phyloP scores from a whole-genome alignment of 1,140 invertebrate species.

The Hylaeus volcanicus region DNA sequence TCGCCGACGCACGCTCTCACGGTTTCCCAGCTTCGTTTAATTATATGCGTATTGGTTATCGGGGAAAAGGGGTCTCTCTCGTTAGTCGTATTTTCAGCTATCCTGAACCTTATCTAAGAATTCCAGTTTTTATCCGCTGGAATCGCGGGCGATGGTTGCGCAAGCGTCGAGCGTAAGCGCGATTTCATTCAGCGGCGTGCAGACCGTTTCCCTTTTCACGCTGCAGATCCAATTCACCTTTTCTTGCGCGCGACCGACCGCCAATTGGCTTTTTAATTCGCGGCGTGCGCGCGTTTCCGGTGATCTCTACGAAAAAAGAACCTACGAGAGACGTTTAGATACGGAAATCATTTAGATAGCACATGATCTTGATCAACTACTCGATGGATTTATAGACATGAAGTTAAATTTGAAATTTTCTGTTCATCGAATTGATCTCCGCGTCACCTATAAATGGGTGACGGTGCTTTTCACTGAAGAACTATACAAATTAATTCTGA shows the following conservation, averaged over 20 bases:
- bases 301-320: background rate
- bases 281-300: slow-evolving; percentile 20
- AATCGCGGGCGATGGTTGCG: background rate
- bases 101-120: slow-evolving; percentile 18
- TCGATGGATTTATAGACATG: too few relatives aligned
- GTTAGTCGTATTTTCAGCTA: slow-evolving; percentile 19
- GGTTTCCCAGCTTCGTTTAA: slow-evolving; percentile 17
- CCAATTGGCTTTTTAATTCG: slow-evolving; percentile 35
- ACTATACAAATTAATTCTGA: too few relatives aligned
- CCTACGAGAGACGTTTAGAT: too few relatives aligned
- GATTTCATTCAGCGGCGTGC: slow-evolving; percentile 30
- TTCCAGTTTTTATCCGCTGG: slow-evolving; percentile 26
- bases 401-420: too few relatives aligned
- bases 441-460: too few relatives aligned
- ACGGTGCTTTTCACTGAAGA: too few relatives aligned
- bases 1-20: slow-evolving; percentile 35
- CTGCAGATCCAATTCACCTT: slow-evolving; percentile 33
- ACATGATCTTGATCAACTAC: too few relatives aligned
- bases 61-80: background rate
- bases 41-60: too few relatives aligned
- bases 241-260: background rate
- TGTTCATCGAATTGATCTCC: too few relatives aligned
- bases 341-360: too few relatives aligned
- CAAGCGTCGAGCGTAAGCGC: slow-evolving; percentile 2
- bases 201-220: slow-evolving; percentile 32